phyloP scores from a whole-genome alignment of 2,797 vertebrate species.

The Notoglanidium macrostoma region DNA sequence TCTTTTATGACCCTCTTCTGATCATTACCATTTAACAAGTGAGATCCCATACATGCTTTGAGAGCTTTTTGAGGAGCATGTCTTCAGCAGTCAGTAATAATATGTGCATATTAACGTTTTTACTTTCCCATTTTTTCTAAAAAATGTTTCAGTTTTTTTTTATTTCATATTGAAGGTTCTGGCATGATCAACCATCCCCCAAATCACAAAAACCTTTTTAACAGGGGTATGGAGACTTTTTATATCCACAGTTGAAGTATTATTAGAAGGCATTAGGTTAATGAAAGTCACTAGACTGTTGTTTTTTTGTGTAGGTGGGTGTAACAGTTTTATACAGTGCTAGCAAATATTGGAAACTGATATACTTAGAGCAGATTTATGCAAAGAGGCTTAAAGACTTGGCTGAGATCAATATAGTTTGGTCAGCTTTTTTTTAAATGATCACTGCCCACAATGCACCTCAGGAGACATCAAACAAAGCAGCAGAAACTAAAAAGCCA shows the following conservation, averaged over 20 bases:
- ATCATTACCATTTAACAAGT: no score
- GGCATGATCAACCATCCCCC: no score
- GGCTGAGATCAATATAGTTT: constrained; percentile 51
- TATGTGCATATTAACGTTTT: no score
- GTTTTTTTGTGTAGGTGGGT: neutral
- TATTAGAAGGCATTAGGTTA: neutral
- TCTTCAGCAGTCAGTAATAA: no score
- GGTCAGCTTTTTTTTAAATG: constrained; percentile 39
- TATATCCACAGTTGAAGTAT: neutral
- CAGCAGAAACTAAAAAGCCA: constrained; percentile 10
- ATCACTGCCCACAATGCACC: neutral
- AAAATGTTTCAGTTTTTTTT: no score
- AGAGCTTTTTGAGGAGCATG: no score
- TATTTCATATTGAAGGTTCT: no score
- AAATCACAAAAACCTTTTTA: no score
- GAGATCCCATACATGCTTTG: no score
- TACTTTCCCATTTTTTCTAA: no score
- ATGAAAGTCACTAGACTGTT: neutral
- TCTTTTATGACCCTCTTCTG: no score
- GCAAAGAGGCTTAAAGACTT: constrained; percentile 44
- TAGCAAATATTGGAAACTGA: constrained; percentile 27
- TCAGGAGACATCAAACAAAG: constrained; percentile 23
- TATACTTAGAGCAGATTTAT: constrained; percentile 36
- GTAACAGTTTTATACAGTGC: neutral
- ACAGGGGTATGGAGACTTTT: no score